phyloP scores from a whole-genome alignment of 2,888 invertebrate species.

The Hartigia nigra region DNA sequence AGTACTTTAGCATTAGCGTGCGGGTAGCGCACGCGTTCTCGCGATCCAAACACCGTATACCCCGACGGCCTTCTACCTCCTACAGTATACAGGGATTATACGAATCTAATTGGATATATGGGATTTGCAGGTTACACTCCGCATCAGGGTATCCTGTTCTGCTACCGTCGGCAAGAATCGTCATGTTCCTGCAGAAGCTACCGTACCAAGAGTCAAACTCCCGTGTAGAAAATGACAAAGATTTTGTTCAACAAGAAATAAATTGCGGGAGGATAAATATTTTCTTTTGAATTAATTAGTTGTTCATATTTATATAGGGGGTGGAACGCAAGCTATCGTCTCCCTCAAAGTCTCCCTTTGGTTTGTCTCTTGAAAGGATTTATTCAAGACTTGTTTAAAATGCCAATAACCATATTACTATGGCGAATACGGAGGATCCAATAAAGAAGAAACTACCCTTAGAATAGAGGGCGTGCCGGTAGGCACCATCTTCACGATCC shows the following conservation, averaged over 20 bases:
- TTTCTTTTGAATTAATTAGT: neutral
- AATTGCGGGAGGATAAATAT: neutral
- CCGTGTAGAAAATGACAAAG: neutral
- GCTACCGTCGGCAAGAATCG: neutral
- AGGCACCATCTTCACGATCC: neutral
- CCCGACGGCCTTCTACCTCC: conserved; percentile 20
- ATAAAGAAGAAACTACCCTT: conserved; percentile 6
- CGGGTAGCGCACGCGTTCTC: conserved; percentile 29
- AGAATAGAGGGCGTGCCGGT: neutral
- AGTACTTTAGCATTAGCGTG: conserved; percentile 60
- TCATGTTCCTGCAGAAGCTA: neutral
- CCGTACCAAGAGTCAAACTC: neutral
- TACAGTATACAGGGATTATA: conserved; percentile 59
- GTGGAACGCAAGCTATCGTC: neutral
- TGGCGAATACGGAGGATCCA: neutral
- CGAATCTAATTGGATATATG: conserved; percentile 63
- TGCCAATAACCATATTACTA: conserved; percentile 1
- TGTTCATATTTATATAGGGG: neutral
- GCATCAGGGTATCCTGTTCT: neutral
- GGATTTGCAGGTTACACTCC: conserved; percentile 41
- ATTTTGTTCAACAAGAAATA: neutral
- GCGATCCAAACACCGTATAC: neutral
- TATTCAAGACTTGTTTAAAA: neutral
- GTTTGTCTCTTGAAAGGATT: neutral
- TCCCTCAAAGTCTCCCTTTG: neutral